Evolutionary conservation across 1,140 invertebrate genomes (phyloP).

Genomic region (Epicauta chinensis): DNA sequence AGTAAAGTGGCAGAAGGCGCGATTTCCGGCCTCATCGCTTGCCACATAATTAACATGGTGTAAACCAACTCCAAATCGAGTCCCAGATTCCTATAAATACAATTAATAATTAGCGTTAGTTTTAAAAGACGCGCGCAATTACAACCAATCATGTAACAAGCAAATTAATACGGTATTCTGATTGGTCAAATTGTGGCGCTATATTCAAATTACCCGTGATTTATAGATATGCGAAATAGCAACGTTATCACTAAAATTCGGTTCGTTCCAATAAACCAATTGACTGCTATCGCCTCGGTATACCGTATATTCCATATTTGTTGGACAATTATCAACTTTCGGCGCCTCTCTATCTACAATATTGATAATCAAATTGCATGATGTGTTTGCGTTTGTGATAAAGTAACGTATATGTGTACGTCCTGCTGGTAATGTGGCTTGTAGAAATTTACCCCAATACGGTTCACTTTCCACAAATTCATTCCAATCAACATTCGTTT

Average conservation of each 20-base stretch:
- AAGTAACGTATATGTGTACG: slow-evolving; percentile 53
- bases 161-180: not conserved
- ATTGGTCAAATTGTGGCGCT: not conserved
- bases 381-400: slow-evolving; percentile 46
- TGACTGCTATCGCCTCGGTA: slow-evolving; percentile 48
- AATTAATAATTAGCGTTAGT: too few relatives aligned
- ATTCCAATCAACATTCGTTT: slow-evolving; percentile 59
- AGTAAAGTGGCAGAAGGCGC: slow-evolving; percentile 56
- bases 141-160: not conserved
- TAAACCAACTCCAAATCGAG: slow-evolving; percentile 50
- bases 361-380: slow-evolving; percentile 57
- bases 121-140: not conserved
- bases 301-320: slow-evolving; percentile 55
- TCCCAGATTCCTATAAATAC: slow-evolving; percentile 51
- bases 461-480: slow-evolving; percentile 57
- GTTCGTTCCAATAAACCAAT: slow-evolving; percentile 61
- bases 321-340: slow-evolving; percentile 53
- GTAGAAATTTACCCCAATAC: slow-evolving; percentile 57
- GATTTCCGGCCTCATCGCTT: slow-evolving; percentile 54
- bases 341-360: slow-evolving; percentile 56
- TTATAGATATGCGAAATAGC: slow-evolving; percentile 53
- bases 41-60: slow-evolving; percentile 59
- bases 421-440: slow-evolving; percentile 54
- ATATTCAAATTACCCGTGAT: slow-evolving; percentile 48
- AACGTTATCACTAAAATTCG: slow-evolving; percentile 59